Base-by-base conservation (phyloP, 2,888 invertebrate genomes). In the Eucriotettix oculatus region DNA sequence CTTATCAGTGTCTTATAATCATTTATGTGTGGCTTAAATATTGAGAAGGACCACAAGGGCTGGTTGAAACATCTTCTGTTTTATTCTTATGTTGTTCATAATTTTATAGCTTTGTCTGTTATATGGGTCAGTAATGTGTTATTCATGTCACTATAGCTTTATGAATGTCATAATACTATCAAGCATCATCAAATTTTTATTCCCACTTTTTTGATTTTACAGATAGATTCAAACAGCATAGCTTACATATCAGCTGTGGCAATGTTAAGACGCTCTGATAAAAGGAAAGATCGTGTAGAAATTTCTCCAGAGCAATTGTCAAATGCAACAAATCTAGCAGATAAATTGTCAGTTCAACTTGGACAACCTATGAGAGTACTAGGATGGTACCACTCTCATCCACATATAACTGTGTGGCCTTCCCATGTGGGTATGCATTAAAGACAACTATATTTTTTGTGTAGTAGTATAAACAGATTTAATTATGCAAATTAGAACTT, bases 371-470 rank as follows among this genome's bases (percentile, higher is more conserved):
- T 91, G 71, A 76, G 86, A 66, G 88, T 91, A 16, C 76, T 90
- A 54, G 91, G 91, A 43, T 91, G 91, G 91, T 91, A 91, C 69
- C 91, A 91, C 73, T 91, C 90, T 14, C 90, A 91, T 74, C 90
- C 91, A 41, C 90, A 90, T 68, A 90, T 91, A 56, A 91, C 90
- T 54, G 90, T 90, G 10, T 87, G 85, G 83, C 91, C 91, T 10
- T 90, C 89, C 64, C 87, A 87, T 75, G 86, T 91, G 68, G 90
- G 89, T 86, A 72, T 75, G 80, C 71, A 16, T 48, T 40, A 54
- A n/a, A 44, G n/a, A 14, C 10, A 14, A 11, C 41, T 42, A 57
- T 29, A 29, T 7, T 7, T 29, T 2, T 29, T 29, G 29, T 29
- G 7, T 29, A 29, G 10, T 56, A 41, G 17, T 40, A 42, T 16